Conservation (phyloP, 2,888 invertebrate species). For the Drosophila niveifrons region DNA sequence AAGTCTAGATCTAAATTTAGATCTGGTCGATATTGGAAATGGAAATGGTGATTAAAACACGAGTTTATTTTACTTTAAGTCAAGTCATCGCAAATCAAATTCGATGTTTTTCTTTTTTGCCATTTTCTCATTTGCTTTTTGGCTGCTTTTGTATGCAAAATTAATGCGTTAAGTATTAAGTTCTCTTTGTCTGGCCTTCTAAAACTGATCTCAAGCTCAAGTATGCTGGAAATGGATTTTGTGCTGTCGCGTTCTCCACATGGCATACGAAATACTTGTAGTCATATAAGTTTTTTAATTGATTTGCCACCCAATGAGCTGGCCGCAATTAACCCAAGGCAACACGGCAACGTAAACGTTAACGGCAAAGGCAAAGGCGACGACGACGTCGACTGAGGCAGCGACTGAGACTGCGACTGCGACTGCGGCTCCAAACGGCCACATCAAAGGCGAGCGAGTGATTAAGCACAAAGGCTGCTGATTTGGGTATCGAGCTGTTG, state of each 20-base stretch:
- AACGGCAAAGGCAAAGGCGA: conserved; percentile 8
- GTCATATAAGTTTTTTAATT: conserved; percentile 59
- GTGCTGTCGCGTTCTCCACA: conserved; percentile 15
- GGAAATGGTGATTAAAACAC: background rate
- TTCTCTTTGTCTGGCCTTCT: conserved; percentile 28
- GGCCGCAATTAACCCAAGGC: conserved; percentile 78
- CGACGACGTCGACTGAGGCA: conserved; percentile 7
- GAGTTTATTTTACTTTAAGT: background rate
- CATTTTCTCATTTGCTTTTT: background rate
- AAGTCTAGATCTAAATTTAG: background rate
- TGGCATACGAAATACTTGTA: conserved; percentile 38
- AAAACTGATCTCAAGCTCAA: conserved; percentile 1
- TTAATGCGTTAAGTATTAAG: conserved; percentile 54
- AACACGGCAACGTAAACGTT: conserved; percentile 8
- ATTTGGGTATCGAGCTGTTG: conserved; percentile 56
- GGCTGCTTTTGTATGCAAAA: conserved; percentile 42
- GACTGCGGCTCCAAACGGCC: conserved; percentile 50
- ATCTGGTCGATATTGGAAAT: background rate
- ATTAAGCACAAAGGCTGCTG: conserved; percentile 75
- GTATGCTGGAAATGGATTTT: conserved; percentile 48
- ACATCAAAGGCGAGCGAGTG: conserved; percentile 72
- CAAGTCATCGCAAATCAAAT: conserved; percentile 6
- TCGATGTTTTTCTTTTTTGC: background rate
- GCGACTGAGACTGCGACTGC: conserved; percentile 4
- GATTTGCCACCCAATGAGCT: conserved; percentile 80